A percentile compares a stretch with the other conserved stretches of the same genome.
Conservation (phyloP, 2,888 invertebrate genomes). For the Platypus cylindrus region DNA sequence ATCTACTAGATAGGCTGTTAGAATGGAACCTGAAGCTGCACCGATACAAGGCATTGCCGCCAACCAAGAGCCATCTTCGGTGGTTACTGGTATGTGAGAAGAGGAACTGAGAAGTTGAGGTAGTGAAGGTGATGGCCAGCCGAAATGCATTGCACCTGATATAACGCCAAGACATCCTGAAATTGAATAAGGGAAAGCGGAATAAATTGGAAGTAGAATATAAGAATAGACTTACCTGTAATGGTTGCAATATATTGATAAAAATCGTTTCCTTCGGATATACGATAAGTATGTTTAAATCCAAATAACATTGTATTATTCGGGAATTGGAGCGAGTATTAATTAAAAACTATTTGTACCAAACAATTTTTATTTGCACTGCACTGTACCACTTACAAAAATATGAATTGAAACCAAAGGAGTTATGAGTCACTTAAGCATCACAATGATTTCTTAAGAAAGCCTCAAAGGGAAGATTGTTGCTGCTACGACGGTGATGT, state of each 20-base stretch:
- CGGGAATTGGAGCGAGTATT: too few relatives aligned
- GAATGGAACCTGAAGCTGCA: constrained; percentile 44
- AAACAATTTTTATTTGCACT: too few relatives aligned
- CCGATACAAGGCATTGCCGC: constrained; percentile 54
- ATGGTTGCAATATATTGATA: constrained; percentile 14
- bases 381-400: too few relatives aligned
- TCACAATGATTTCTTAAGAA: too few relatives aligned
- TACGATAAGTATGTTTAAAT: constrained; percentile 2
- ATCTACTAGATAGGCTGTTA: constrained; percentile 51
- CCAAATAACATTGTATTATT: constrained; percentile 10
- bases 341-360: too few relatives aligned
- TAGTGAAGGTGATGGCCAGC: constrained; percentile 52
- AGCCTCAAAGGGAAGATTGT: too few relatives aligned
- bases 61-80: constrained; percentile 48
- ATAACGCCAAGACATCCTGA: constrained; percentile 30
- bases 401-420: too few relatives aligned
- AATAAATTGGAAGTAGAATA: too few relatives aligned
- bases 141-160: constrained; percentile 35
- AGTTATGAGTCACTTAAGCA: too few relatives aligned
- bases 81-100: constrained; percentile 27
- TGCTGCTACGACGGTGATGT: too few relatives aligned
- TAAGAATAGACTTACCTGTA: constrained; percentile 10
- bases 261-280: constrained; percentile 8
- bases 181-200: constrained; percentile 13
- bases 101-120: constrained; percentile 35